Evolutionary conservation across 2,113 vertebrate genomes (phyloP), one percentile per base, ranked within the genome.

Genomic region (Dicerorhinus sumatrensis): DNA sequence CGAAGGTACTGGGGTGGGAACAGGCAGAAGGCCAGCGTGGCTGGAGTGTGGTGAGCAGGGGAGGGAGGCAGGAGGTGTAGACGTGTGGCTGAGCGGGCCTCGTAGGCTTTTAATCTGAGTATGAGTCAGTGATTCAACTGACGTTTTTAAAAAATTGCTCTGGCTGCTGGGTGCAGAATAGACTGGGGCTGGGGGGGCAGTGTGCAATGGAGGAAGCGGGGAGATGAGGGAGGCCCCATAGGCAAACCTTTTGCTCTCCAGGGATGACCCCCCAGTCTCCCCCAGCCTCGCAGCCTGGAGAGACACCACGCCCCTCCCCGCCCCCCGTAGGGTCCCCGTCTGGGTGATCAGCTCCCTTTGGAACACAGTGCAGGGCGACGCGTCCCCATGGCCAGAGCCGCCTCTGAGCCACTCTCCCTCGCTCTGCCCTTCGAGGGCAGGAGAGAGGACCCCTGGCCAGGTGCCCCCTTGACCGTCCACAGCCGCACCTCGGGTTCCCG

Each of bases 401-500:
- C 12, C 48, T 31, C 56, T 2, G 2, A 46, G 48, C 5, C 1
- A 7, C 58, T 29, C 0, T n/a, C 25, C 36, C 3, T 3, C 23
- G 36, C 87, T 67, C 60, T 17, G 65, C 8, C 33, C 36, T 3
- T 11, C 0, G 0, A n/a, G 9, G 48, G 60, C 42, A 17, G 60
- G 39, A 56, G 33, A 10, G 2, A 17, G 3, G n/a, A 36, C 21
- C 20, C 58, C 33, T 13, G 2, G 20, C n/a, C 70, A 18, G 23
- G n/a, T 3, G 0, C 5, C 39, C 23, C 36, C 46, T 8, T 4
- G 6, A 9, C 2, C 23, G 2, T 70, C 60, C n/a, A 39, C 73
- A 2, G 48, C 48, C 20, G 58, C 5, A 4, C 8, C 6, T 9
- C 0, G 17, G 10, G 36, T 46, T 29, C 48, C 23, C 12, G 0